A percentile compares a stretch with the other conserved stretches of the same genome.
phyloP scores from a whole-genome alignment of 2,888 invertebrate species.

The Tinea semifulvella region DNA sequence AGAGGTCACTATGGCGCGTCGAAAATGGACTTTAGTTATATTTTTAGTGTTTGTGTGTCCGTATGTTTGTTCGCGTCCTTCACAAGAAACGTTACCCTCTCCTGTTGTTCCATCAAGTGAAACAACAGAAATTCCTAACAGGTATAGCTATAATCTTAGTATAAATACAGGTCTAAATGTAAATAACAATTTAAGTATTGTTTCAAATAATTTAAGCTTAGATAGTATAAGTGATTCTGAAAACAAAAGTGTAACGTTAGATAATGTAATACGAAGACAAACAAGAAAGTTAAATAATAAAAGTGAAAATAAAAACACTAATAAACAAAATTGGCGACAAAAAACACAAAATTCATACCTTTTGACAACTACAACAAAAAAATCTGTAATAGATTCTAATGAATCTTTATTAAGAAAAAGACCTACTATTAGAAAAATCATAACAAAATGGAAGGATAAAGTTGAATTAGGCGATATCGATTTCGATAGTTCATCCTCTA shows the following conservation, averaged over 20 bases:
- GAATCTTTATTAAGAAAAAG: conserved; percentile 23
- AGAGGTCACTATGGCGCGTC: conserved; percentile 43
- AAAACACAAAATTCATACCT: conserved; percentile 19
- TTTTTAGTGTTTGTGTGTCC: conserved; percentile 43
- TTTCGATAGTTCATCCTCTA: conserved; percentile 37
- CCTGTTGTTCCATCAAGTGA: conserved; percentile 32
- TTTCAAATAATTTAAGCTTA: neutral
- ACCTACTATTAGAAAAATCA: conserved; percentile 48
- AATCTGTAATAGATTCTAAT: conserved; percentile 19
- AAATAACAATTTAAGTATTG: conserved; percentile 3
- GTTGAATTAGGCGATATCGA: conserved; percentile 52
- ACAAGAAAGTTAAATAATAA: conserved; percentile 12
- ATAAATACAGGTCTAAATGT: neutral
- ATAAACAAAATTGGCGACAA: conserved; percentile 25
- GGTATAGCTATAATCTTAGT: conserved; percentile 36
- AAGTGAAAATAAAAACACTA: conserved; percentile 20
- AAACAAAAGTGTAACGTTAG: neutral
- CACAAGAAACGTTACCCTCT: conserved; percentile 31
- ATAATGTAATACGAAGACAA: conserved; percentile 10
- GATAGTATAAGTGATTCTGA: neutral
- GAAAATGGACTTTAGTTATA: conserved; percentile 60
- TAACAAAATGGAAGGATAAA: conserved; percentile 63
- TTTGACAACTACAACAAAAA: conserved; percentile 22
- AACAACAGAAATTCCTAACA: conserved; percentile 39
- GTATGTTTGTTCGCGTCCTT: conserved; percentile 42